Evolutionary conservation across 2,113 vertebrate species (phyloP).

Genomic region (Callopanchax toddi): DNA sequence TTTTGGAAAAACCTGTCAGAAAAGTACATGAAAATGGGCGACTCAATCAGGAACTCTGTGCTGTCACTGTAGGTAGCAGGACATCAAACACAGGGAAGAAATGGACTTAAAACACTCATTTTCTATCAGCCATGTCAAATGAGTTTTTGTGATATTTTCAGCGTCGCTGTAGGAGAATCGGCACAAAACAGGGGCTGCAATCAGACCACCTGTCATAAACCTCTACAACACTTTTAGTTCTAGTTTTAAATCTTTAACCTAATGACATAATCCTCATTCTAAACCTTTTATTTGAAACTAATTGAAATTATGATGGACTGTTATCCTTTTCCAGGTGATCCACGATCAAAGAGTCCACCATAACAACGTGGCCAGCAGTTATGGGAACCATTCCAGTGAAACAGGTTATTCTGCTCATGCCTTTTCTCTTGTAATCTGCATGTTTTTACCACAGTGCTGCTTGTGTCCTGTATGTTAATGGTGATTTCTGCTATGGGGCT

Average conservation of each 20-base stretch:
- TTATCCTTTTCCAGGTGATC: constrained; percentile 62
- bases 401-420: constrained; percentile 69
- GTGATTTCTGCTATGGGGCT: constrained; percentile 23
- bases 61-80: no score
- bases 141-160: no score
- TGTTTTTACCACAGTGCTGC: constrained; percentile 45
- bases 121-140: no score
- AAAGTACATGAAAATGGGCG: no score
- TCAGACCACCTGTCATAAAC: no score
- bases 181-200: no score
- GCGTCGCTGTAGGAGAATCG: no score
- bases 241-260: neutral
- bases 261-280: neutral
- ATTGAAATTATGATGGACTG: constrained; percentile 26
- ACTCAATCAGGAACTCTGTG: no score
- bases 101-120: no score
- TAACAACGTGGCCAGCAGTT: constrained; percentile 64
- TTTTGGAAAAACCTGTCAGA: no score
- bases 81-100: no score
- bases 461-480: constrained; percentile 60
- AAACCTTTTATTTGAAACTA: constrained; percentile 7
- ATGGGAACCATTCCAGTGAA: constrained; percentile 77
- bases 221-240: no score
- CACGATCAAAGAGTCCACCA: constrained; percentile 73
- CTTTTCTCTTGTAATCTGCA: constrained; percentile 61